phyloP scores from a whole-genome alignment of 1,140 invertebrate species.

The Ylistrum balloti region DNA sequence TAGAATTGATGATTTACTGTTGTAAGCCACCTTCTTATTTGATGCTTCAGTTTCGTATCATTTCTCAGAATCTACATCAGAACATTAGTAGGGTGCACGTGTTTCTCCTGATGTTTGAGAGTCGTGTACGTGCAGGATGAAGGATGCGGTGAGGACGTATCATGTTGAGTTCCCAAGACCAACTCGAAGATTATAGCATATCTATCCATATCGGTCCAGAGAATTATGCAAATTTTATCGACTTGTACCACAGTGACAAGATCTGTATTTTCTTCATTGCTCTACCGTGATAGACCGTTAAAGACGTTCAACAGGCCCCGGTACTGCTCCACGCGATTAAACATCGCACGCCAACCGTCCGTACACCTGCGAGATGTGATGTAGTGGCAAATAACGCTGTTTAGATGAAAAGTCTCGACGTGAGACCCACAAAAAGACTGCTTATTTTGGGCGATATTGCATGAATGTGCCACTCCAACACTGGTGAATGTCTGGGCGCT shows the following conservation, averaged over 20 bases:
- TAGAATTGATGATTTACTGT: neutral
- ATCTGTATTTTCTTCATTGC: constrained; percentile 11
- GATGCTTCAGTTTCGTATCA: neutral
- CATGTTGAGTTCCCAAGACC: constrained; percentile 6
- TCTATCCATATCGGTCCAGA: neutral
- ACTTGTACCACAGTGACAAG: constrained; percentile 18
- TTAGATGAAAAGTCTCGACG: constrained; percentile 38
- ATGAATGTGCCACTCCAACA: constrained; percentile 2
- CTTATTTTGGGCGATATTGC: constrained; percentile 33
- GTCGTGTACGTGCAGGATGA: neutral
- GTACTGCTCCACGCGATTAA: constrained; percentile 1
- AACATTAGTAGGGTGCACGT: neutral
- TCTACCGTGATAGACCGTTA: neutral
- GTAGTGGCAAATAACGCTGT: neutral
- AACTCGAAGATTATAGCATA: neutral
- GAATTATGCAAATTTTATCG: constrained; percentile 38
- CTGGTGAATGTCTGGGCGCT: neutral
- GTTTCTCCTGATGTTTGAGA: neutral
- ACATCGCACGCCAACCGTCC: neutral
- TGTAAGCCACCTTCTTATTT: neutral
- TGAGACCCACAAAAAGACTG: constrained; percentile 7
- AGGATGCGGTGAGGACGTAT: neutral
- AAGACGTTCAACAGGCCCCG: neutral
- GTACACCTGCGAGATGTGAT: constrained; percentile 24
- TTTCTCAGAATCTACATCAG: neutral